Base-by-base conservation (phyloP, 2,113 vertebrate genomes). In the Lepisosteus oculatus region DNA sequence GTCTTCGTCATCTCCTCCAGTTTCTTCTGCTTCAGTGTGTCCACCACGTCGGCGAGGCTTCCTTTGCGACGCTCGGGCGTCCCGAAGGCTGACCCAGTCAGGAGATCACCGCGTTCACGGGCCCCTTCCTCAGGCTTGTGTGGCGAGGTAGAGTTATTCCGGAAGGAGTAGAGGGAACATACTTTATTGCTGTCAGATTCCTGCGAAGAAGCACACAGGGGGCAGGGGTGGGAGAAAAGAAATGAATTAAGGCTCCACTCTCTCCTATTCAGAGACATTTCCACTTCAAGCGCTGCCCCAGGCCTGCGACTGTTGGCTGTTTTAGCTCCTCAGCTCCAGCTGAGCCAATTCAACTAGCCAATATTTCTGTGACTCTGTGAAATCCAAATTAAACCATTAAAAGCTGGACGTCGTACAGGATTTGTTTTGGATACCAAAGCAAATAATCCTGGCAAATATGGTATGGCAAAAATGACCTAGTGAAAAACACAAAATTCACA, bases 101-200 rank as follows among this genome's bases (percentile, higher is more conserved):
- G 95, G 88, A 96, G 92, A 88, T 99, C 97, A 8, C 92, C 89
- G 72, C 97, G 95, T 83, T 99, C 97, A 85, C 97, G 94, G 82
- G 93, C 93, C 92, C 95, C 97, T 91, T 99, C 97, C 85, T 99
- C 97, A 59, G 96, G 94, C 89, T 99, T 99, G 88, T 95, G 95
- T 85, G 96, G 96, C 92, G 96, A 98, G 93, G 97, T 98, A 93
- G 97, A 97, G 90, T 96, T 98, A 94, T 97, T 98, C 93, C 96
- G 96, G 94, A 99, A 98, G 92, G 97, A 97, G 95, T 98, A 99
- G 77, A 97, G 92, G 92, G 96, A 97, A 88, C 97, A 98, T 93
- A 99, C 95, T 91, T 99, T 99, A 96, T 94, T 98, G 95, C 93
- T 98, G 89, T 99, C 97, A 89, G 95, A 94, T 80, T 99, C 97